Evolutionary conservation across 2,797 vertebrate species (phyloP).

Genomic region (Muraenolepis orangiensis): DNA sequence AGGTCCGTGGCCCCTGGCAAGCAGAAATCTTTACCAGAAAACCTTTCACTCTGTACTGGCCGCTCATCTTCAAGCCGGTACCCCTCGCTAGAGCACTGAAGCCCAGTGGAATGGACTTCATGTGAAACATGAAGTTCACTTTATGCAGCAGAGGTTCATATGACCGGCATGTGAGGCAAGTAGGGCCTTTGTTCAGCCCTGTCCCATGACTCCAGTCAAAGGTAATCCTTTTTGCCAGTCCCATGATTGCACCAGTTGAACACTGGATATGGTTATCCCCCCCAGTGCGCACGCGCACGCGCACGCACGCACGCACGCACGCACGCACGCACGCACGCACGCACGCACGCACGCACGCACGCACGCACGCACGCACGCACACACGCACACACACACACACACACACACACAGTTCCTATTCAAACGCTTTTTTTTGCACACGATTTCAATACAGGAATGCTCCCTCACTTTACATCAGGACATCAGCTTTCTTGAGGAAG

Average conservation of each 20-base stretch:
- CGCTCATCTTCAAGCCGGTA: not conserved
- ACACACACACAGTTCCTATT: not conserved
- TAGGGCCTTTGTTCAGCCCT: conserved; percentile 69
- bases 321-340: not conserved
- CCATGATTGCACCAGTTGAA: conserved; percentile 79
- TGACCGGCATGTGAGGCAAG: conserved; percentile 85
- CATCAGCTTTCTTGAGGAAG: not conserved
- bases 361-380: not conserved
- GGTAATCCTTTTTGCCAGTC: conserved; percentile 84
- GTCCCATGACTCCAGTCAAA: conserved; percentile 84
- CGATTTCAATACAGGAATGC: not conserved
- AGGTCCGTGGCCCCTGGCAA: not conserved
- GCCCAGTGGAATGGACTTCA: conserved; percentile 44
- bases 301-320: not conserved
- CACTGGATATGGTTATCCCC: conserved; percentile 78
- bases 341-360: not conserved
- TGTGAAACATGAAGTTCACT: conserved; percentile 73
- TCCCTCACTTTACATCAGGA: not conserved
- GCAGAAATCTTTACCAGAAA: not conserved
- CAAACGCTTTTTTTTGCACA: not conserved
- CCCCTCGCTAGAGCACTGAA: conserved; percentile 18
- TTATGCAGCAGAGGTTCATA: conserved; percentile 82
- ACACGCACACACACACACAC: not conserved
- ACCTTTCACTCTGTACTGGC: not conserved
- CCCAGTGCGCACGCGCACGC: conserved; percentile 29